These are phyloP conservation scores for Drosophila sp. DNA, from an alignment of 1,140 invertebrate genomes.

Conservation along the genomic window DNA sequence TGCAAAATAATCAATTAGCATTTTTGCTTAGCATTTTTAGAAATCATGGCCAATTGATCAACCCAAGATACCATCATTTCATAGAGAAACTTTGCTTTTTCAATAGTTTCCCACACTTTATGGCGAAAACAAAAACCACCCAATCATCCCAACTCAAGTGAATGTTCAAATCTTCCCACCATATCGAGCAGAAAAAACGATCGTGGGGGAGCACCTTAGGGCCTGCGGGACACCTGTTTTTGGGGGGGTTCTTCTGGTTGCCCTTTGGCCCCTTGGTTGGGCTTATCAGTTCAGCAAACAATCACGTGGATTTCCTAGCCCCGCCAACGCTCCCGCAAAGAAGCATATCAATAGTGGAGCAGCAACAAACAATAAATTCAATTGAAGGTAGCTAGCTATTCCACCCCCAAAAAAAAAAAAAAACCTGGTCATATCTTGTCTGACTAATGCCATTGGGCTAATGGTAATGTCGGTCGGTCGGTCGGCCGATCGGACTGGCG, in stretches of 20 bases:
- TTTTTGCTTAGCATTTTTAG: too few relatives aligned
- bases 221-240: constrained; percentile 37
- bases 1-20: too few relatives aligned
- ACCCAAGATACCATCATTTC: too few relatives aligned
- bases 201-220: constrained; percentile 1
- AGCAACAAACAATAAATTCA: constrained; percentile 53
- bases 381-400: constrained; percentile 36
- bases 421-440: constrained; percentile 13
- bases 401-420: not conserved
- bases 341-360: constrained; percentile 11
- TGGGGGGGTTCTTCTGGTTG: not conserved
- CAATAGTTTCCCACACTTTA: too few relatives aligned
- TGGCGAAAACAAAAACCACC: too few relatives aligned
- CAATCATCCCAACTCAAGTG: too few relatives aligned
- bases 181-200: too few relatives aligned
- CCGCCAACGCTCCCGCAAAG: constrained; percentile 19
- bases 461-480: constrained; percentile 16
- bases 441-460: constrained; percentile 30
- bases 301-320: constrained; percentile 57
- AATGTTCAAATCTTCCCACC: too few relatives aligned
- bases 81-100: too few relatives aligned
- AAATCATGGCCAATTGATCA: too few relatives aligned
- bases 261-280: constrained; percentile 38
- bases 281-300: constrained; percentile 48
- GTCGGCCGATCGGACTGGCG: not conserved